Conservation (phyloP, 2,888 invertebrate genomes). For the Iphiclides podalirius region DNA sequence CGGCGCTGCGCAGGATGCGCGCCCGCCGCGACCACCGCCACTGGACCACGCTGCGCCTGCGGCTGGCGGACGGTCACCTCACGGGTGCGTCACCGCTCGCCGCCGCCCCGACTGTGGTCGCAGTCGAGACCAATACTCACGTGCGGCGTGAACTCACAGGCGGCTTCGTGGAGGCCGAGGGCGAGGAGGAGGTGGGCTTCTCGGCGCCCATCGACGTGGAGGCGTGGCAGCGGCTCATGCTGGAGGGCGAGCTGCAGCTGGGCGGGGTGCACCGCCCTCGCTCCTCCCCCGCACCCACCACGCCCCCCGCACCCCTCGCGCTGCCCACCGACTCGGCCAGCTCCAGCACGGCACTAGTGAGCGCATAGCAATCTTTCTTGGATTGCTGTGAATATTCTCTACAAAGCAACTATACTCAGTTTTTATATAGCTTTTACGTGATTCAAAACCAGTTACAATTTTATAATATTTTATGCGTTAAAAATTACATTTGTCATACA, state of each 20-base stretch:
- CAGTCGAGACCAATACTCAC: background rate
- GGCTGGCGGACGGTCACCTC: conserved; percentile 31
- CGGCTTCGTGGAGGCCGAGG: conserved; percentile 72
- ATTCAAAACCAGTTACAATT: too few relatives aligned
- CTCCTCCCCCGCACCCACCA: conserved; percentile 26
- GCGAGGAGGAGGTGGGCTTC: conserved; percentile 74
- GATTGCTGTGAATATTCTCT: too few relatives aligned
- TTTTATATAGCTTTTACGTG: too few relatives aligned
- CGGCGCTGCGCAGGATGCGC: conserved; percentile 41
- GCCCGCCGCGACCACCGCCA: conserved; percentile 49
- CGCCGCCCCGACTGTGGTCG: too few relatives aligned
- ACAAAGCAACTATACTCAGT: background rate
- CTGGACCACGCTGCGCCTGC: conserved; percentile 42
- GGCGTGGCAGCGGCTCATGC: conserved; percentile 73
- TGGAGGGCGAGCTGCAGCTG: conserved; percentile 60
- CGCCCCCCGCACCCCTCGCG: conserved; percentile 22
- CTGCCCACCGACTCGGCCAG: conserved; percentile 27
- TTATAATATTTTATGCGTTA: too few relatives aligned
- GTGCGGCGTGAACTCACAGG: conserved; percentile 25
- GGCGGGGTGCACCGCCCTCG: conserved; percentile 48
- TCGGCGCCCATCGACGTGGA: conserved; percentile 66
- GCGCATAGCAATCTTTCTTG: too few relatives aligned
- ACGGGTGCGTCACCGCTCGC: conserved; percentile 28
- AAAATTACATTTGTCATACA: too few relatives aligned
- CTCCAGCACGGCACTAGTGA: conserved; percentile 19